Evolutionary conservation across 1,140 invertebrate species (phyloP).

Genomic region (Gryllus bimaculatus): DNA sequence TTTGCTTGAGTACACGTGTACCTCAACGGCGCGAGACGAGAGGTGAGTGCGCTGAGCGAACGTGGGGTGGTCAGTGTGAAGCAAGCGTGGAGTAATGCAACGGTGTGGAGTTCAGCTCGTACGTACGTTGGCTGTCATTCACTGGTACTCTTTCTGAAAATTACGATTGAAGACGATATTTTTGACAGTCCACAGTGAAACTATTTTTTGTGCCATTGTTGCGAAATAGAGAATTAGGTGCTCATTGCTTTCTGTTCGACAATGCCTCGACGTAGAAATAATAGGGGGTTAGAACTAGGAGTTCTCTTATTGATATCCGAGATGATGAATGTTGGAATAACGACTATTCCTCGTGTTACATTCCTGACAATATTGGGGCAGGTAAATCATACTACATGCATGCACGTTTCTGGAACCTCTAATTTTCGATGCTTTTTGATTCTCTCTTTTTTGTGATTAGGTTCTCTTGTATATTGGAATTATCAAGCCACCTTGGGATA

Average conservation of each 20-base stretch:
- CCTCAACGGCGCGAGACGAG: no score
- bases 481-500: conserved; percentile 44
- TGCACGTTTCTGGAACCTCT: background rate
- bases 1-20: no score
- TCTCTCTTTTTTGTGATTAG: conserved; percentile 29
- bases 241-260: background rate
- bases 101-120: no score
- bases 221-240: no score
- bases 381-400: conserved; percentile 29
- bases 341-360: conserved; percentile 54
- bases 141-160: no score
- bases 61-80: no score
- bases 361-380: conserved; percentile 41
- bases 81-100: no score
- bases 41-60: no score
- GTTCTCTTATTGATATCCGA: conserved; percentile 32
- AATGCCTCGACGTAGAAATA: conserved; percentile 18
- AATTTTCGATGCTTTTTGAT: background rate
- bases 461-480: conserved; percentile 39
- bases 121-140: no score
- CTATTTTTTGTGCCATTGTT: no score
- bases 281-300: conserved; percentile 29
- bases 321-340: conserved; percentile 43
- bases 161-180: no score
- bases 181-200: no score